Evolutionary conservation across 1,140 invertebrate genomes (phyloP).

Genomic region (Coenobita brevimanus): DNA sequence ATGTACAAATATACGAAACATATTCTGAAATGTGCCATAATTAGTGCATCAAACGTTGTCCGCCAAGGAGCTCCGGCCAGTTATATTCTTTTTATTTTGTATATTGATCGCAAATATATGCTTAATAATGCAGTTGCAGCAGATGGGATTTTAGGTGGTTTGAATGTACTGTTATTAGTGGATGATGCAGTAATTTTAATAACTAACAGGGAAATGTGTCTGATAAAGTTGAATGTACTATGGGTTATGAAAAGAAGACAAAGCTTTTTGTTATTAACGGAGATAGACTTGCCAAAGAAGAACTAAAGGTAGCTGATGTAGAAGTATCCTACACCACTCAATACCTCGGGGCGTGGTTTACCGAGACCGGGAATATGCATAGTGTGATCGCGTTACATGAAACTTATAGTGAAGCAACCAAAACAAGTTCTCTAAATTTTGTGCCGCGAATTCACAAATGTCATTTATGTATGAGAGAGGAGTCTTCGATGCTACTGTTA

Average conservation of each 20-base stretch:
- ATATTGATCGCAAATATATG: conserved; percentile 5
- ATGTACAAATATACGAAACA: conserved; percentile 9
- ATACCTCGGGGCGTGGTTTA: conserved; percentile 13
- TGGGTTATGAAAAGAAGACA: not conserved
- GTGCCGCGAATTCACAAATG: not conserved
- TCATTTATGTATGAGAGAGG: not conserved
- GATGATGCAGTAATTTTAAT: not conserved
- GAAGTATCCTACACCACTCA: not conserved
- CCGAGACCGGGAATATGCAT: not conserved
- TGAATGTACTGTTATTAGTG: not conserved
- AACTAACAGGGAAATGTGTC: no score
- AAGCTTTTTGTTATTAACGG: not conserved
- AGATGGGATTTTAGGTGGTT: not conserved
- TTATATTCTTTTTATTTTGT: not conserved
- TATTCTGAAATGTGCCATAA: not conserved
- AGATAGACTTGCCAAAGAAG: no score
- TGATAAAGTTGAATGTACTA: not conserved
- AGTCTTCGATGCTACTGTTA: not conserved
- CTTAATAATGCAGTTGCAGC: no score
- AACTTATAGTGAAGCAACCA: not conserved
- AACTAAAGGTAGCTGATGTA: not conserved
- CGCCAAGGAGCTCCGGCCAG: not conserved
- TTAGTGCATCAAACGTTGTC: not conserved
- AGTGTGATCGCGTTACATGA: not conserved
- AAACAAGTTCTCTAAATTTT: conserved; percentile 11